Evolutionary conservation across 1,140 invertebrate genomes (phyloP), one percentile per base, ranked within the genome.

Genomic region (Listronotus bonariensis): DNA sequence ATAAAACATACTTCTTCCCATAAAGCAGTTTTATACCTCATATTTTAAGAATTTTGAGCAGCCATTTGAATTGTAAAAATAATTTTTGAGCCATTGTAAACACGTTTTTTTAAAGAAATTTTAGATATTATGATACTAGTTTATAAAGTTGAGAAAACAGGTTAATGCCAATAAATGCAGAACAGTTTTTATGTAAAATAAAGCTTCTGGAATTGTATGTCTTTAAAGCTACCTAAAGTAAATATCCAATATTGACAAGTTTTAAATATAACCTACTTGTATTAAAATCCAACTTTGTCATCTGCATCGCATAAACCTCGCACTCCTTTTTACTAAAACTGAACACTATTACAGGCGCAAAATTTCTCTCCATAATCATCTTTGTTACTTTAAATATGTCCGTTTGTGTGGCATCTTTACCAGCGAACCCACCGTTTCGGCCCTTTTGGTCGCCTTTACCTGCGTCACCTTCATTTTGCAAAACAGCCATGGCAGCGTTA

Each of bases 261-360:
- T 31, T 26, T 43, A 64, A 42, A 8, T 7, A 34, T 49, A 42
- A 75, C 81, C 80, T 70, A 90, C 87, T 84, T 26, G 91, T 92
- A 77, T 98, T 99, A 69, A 99, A 96, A 82, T 99, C 96, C 62
- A 99, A 81, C 80, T 97, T 96, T 0, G 95, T 88, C 89, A 99
- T 92, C 80, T 96, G 93, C 82, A 96, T 88, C 0, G 97, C 98
- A 80, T 98, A 99, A 0, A 90, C 78, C 80, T 99, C 97, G 76
- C 98, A 99, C 68, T 99, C 97, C 77, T 98, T 98, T 77, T 98
- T 97, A 71, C 95, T 98, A 79, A 99, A 99, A 76, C 96, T 98
- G 81, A 99, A 99, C 54, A 98, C 93, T 72, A 99, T 99, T 14
- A 97, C 95, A 0, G 97, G 98, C 0, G 96, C 93, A 81, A 99